These are phyloP conservation scores for Hyles euphorbiae DNA, from an alignment of 1,140 invertebrate species.

Conservation along the genomic window DNA sequence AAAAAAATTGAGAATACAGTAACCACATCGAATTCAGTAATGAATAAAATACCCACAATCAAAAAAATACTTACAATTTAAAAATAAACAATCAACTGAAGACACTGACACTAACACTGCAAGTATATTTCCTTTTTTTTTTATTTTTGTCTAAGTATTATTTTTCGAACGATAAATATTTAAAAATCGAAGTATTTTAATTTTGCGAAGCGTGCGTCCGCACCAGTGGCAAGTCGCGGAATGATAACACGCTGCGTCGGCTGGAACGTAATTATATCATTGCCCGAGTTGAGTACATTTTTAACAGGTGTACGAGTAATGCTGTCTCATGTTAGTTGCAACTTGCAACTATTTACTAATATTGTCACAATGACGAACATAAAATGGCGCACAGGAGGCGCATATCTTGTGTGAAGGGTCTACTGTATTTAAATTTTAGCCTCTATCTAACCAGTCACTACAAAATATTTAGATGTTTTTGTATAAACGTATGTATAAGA, in stretches of 20 bases:
- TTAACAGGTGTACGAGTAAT: constrained; percentile 31
- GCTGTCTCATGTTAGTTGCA: constrained; percentile 4
- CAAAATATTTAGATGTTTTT: too few relatives aligned
- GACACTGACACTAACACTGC: constrained; percentile 6
- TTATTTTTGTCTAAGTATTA: background rate
- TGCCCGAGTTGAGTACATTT: constrained; percentile 3
- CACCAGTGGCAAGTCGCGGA: constrained; percentile 29
- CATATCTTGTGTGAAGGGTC: too few relatives aligned
- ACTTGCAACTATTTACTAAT: too few relatives aligned
- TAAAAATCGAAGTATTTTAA: constrained; percentile 14
- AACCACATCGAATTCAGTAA: too few relatives aligned
- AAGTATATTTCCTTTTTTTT: background rate
- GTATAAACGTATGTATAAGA: too few relatives aligned
- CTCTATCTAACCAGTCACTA: too few relatives aligned
- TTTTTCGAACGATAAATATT: constrained; percentile 11
- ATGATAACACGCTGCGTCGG: constrained; percentile 41
- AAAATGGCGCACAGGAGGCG: too few relatives aligned
- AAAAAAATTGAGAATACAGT: too few relatives aligned
- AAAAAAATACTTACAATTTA: constrained; percentile 4
- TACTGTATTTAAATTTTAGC: too few relatives aligned
- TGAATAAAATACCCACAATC: background rate
- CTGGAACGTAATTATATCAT: constrained; percentile 36
- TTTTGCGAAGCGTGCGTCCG: constrained; percentile 26
- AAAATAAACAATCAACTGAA: background rate
- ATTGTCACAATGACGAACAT: too few relatives aligned